Percentiles rank a stretch among this genome's conserved stretches.
Evolutionary conservation across 1,140 invertebrate species (phyloP).

Genomic region (Coelopa frigida): DNA sequence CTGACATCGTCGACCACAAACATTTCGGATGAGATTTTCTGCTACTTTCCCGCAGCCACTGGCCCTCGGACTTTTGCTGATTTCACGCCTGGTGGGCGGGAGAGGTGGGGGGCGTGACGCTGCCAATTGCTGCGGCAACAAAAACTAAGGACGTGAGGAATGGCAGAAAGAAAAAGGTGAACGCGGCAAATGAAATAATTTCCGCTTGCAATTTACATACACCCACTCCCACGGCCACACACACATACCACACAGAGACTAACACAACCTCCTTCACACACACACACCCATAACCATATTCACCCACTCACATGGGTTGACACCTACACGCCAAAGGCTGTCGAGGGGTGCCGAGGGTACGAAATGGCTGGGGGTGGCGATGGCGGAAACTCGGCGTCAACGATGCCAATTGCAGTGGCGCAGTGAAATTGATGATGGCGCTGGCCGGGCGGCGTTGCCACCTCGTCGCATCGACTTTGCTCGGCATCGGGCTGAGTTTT

Average conservation of each 20-base stretch:
- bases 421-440: constrained; percentile 13
- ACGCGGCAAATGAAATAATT: constrained; percentile 8
- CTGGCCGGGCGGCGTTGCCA: background rate
- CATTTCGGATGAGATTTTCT: background rate
- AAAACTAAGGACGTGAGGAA: too few species aligned
- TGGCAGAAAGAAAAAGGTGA: too few species aligned
- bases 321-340: too few species aligned
- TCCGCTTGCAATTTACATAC: constrained; percentile 9
- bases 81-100: background rate
- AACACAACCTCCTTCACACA: too few species aligned
- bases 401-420: constrained; percentile 11
- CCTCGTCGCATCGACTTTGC: background rate
- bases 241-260: too few species aligned
- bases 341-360: too few species aligned
- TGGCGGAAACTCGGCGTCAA: constrained; percentile 10
- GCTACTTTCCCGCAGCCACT: too few species aligned
- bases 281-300: too few species aligned
- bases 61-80: background rate
- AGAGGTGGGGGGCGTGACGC: background rate
- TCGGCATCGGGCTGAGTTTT: background rate
- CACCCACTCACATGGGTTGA: too few species aligned
- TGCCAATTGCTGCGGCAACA: background rate
- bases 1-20: background rate
- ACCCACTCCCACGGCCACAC: too few species aligned
- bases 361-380: constrained; percentile 4